Percentiles rank a stretch among this genome's conserved stretches.
These are phyloP conservation scores for Amphiprion percula DNA, from an alignment of 2,113 vertebrate species.

Conservation along the genomic window DNA sequence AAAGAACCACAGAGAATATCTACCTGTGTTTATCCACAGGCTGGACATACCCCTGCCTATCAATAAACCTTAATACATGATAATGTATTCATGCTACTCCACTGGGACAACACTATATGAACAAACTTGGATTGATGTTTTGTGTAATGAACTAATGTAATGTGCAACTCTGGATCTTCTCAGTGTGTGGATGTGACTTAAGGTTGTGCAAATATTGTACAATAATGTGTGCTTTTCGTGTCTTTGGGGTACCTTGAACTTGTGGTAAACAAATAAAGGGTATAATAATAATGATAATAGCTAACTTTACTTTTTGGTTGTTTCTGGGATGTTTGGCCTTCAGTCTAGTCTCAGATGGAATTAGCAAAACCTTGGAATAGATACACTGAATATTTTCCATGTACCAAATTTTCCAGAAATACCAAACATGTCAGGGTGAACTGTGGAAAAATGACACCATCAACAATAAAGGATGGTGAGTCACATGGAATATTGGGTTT, in stretches of 20 bases:
- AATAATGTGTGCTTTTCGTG: neutral
- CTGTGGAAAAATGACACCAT: too few relatives aligned
- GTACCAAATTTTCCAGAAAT: too few relatives aligned
- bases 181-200: neutral
- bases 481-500: too few relatives aligned
- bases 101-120: neutral
- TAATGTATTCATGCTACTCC: slow-evolving; percentile 33
- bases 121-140: neutral
- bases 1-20: slow-evolving; percentile 5
- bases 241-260: neutral
- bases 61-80: slow-evolving; percentile 48
- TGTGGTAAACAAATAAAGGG: too few relatives aligned
- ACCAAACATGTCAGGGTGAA: too few relatives aligned
- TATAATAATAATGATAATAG: too few relatives aligned
- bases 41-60: neutral
- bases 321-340: too few relatives aligned
- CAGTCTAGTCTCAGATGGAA: too few relatives aligned
- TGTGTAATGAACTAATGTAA: slow-evolving; percentile 17
- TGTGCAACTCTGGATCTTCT: slow-evolving; percentile 6
- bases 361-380: too few relatives aligned
- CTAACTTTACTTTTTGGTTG: too few relatives aligned
- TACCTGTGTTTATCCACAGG: slow-evolving; percentile 23
- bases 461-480: too few relatives aligned
- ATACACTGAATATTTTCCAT: too few relatives aligned
- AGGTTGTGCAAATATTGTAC: neutral